Conservation (phyloP, 2,797 vertebrate genomes). For the Microctenopoma lineatum region DNA sequence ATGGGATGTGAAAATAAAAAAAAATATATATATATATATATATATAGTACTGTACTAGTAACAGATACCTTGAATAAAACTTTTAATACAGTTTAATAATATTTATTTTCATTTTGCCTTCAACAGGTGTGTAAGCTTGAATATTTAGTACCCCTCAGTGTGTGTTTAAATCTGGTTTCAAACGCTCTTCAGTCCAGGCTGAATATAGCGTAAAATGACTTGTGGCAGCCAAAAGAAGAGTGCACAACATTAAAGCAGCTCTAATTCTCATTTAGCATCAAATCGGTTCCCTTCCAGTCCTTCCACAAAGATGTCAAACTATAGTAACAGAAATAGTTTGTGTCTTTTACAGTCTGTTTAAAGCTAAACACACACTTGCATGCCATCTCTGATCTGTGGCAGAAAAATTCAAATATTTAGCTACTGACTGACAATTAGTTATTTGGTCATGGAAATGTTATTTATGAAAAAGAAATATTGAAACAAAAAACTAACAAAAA, state of each 20-base stretch:
- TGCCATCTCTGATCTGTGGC: no score
- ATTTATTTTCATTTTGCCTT: slow-evolving; percentile 8
- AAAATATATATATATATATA: neutral
- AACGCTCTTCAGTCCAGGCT: no score
- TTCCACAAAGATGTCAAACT: no score
- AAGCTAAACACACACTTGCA: no score
- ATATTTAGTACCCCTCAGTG: neutral
- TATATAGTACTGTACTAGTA: neutral
- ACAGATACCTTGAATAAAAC: neutral
- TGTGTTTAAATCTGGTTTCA: neutral
- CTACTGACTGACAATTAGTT: no score
- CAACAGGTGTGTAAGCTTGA: neutral
- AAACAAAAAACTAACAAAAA: no score
- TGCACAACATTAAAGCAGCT: neutral
- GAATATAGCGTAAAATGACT: neutral
- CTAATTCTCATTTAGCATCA: neutral
- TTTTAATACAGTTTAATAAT: neutral
- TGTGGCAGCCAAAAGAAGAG: neutral
- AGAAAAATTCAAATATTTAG: no score
- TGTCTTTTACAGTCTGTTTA: no score
- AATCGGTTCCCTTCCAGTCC: neutral
- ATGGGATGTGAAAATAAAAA: neutral
- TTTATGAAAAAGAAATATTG: no score
- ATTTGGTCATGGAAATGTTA: no score
- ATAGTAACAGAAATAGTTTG: no score